Conservation (phyloP, 2,113 vertebrate genomes). For the Pteropus alecto region DNA sequence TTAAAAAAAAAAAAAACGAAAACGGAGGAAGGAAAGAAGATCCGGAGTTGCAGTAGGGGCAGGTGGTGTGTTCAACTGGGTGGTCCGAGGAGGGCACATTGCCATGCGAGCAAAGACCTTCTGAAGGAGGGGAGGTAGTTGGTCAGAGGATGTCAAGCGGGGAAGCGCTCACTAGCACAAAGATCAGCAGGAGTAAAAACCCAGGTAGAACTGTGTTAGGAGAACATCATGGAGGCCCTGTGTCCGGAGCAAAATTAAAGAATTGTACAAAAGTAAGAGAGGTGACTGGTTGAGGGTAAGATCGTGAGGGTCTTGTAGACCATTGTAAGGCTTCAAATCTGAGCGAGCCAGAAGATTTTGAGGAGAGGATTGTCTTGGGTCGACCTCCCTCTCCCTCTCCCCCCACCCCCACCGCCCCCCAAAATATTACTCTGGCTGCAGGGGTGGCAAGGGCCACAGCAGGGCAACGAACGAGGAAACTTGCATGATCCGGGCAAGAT, state of each 20-base stretch:
- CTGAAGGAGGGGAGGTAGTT: not conserved
- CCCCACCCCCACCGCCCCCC: fast-evolving
- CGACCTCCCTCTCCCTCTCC: too few species aligned
- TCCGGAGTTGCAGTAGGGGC: not conserved
- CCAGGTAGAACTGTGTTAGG: not conserved
- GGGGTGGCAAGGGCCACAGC: not conserved
- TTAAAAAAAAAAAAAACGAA: not conserved
- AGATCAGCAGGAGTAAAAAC: not conserved
- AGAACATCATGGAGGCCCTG: not conserved
- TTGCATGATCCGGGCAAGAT: not conserved
- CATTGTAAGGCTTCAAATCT: not conserved
- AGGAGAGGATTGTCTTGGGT: not conserved
- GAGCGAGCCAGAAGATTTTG: not conserved
- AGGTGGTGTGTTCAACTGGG: not conserved
- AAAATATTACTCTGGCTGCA: not conserved
- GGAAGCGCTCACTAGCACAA: not conserved
- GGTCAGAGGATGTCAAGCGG: not conserved
- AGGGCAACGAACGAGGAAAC: not conserved
- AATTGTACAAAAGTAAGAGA: not conserved
- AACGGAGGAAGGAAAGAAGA: not conserved
- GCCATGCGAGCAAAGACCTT: not conserved
- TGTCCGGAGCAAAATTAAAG: not conserved
- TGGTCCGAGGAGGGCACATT: not conserved
- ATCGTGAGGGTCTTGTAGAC: not conserved
- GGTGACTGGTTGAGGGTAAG: not conserved